These are phyloP conservation scores for Jaculus jaculus DNA, from an alignment of 2,113 vertebrate species.

Conservation along the genomic window DNA sequence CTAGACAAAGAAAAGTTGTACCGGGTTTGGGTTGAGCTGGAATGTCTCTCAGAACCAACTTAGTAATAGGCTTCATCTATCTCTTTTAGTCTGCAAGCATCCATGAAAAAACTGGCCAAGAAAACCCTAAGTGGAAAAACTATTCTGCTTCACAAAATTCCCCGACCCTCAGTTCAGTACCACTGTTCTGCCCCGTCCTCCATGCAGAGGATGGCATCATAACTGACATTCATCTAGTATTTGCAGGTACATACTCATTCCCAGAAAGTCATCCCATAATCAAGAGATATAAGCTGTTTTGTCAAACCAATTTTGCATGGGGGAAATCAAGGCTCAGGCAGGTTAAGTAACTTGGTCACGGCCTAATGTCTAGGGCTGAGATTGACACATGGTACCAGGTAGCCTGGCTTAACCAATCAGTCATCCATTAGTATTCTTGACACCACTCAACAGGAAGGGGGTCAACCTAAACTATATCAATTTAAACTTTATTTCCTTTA, in stretches of 20 bases:
- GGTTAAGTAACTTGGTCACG: background rate
- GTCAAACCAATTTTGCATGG: background rate
- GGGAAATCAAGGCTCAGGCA: background rate
- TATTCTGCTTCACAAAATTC: background rate
- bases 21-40: background rate
- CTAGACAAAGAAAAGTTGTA: background rate
- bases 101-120: background rate
- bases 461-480: background rate
- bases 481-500: background rate
- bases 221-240: background rate
- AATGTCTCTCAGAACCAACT: constrained; percentile 37
- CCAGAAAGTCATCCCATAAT: background rate
- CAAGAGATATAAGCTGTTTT: background rate
- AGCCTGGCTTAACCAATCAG: background rate
- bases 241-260: background rate
- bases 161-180: background rate
- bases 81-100: background rate
- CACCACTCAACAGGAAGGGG: background rate
- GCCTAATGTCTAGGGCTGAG: background rate
- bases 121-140: background rate
- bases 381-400: background rate
- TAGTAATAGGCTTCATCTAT: background rate
- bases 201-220: background rate
- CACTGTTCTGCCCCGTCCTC: background rate
- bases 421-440: background rate